Evolutionary conservation across 2,888 invertebrate genomes (phyloP).

Genomic region (Lypha dubia): DNA sequence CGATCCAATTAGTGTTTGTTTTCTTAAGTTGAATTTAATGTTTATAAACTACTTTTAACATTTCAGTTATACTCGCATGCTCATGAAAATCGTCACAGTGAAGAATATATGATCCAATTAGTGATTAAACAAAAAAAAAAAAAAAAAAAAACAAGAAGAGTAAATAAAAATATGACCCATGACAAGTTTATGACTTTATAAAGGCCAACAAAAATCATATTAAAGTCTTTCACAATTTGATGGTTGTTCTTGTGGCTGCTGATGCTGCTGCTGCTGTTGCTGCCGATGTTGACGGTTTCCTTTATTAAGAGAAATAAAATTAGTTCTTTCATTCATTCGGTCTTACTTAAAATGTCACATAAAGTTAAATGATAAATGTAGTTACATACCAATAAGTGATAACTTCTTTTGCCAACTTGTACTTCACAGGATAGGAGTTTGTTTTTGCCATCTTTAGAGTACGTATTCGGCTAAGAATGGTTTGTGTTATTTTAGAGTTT

Average conservation of each 20-base stretch:
- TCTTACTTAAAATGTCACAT: constrained; percentile 78
- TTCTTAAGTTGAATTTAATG: constrained; percentile 59
- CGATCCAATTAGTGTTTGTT: constrained; percentile 58
- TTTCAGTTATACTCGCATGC: constrained; percentile 41
- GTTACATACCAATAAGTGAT: constrained; percentile 80
- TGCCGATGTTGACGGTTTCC: constrained; percentile 60
- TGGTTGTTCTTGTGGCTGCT: constrained; percentile 18
- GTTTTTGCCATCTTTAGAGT: neutral
- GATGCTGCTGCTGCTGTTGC: constrained; percentile 40
- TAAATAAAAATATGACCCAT: constrained; percentile 77
- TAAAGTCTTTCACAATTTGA: constrained; percentile 43
- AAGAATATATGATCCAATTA: constrained; percentile 79
- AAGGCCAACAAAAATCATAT: constrained; percentile 60
- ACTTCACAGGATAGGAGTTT: neutral
- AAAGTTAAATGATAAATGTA: constrained; percentile 81
- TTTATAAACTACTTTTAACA: constrained; percentile 68
- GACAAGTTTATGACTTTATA: constrained; percentile 73
- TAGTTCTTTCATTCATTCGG: constrained; percentile 59
- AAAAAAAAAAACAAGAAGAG: constrained; percentile 53
- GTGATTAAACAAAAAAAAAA: constrained; percentile 70
- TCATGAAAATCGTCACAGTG: constrained; percentile 57
- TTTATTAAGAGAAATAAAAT: constrained; percentile 59
- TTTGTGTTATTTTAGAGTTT: constrained; percentile 21
- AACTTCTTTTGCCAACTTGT: constrained; percentile 74
- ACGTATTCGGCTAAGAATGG: constrained; percentile 9